phyloP scores from a whole-genome alignment of 2,888 invertebrate genomes.

The Ophion ellenae region DNA sequence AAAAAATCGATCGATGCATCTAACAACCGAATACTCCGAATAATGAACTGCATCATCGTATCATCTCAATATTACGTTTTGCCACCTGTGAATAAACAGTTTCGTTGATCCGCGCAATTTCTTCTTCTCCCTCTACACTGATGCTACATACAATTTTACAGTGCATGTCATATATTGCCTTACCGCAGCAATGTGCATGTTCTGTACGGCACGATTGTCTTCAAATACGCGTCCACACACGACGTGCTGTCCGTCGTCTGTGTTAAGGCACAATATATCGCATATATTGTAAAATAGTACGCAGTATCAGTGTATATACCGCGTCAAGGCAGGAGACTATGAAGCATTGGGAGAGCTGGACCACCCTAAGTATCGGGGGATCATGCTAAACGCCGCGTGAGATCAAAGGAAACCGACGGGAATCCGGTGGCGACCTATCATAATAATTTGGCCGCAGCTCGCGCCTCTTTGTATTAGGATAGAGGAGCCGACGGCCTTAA shows the following conservation, averaged over 20 bases:
- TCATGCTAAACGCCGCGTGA: constrained; percentile 82
- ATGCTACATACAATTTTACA: not conserved
- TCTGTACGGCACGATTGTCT: not conserved
- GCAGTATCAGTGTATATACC: constrained; percentile 38
- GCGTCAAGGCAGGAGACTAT: constrained; percentile 43
- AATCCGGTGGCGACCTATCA: constrained; percentile 83
- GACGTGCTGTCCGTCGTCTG: not conserved
- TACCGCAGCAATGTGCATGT: not conserved
- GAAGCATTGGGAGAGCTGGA: constrained; percentile 59
- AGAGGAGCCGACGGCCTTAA: constrained; percentile 79
- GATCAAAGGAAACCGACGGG: constrained; percentile 83
- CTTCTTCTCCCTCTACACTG: not conserved
- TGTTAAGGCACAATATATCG: constrained; percentile 42
- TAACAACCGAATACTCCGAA: too few species aligned
- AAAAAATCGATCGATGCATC: too few species aligned
- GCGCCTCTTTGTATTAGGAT: constrained; percentile 83
- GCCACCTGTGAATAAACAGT: not conserved
- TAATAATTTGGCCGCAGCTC: constrained; percentile 83
- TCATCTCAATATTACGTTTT: too few species aligned
- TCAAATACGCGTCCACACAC: not conserved
- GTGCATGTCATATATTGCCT: not conserved
- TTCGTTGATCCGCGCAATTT: not conserved
- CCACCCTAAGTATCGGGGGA: constrained; percentile 81
- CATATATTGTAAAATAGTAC: constrained; percentile 53
- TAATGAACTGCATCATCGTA: too few species aligned